Conservation (phyloP, 2,888 invertebrate species). For the Drosophila seclusa region DNA sequence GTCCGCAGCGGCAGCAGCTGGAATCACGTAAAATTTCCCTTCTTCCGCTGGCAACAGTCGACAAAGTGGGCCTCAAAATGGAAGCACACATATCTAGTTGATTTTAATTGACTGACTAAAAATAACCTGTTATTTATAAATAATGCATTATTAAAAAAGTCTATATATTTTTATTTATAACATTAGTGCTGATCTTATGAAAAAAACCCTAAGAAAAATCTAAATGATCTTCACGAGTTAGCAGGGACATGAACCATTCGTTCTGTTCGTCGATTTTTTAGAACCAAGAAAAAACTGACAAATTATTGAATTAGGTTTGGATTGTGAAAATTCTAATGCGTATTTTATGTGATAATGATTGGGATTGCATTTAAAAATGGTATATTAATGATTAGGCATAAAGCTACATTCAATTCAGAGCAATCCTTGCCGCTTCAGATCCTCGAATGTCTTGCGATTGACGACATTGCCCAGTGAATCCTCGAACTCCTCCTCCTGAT, state of each 20-base stretch:
- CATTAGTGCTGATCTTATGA: background rate
- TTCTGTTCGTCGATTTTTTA: background rate
- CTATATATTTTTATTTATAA: background rate
- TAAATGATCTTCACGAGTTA: background rate
- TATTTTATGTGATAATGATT: background rate
- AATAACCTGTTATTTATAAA: background rate
- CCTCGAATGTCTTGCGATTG: conserved; percentile 98
- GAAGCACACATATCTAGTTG: conserved; percentile 66
- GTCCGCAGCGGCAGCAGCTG: too few species aligned
- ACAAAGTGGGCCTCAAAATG: conserved; percentile 73
- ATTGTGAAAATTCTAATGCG: background rate
- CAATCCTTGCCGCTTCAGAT: conserved; percentile 98
- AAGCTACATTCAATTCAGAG: conserved; percentile 86
- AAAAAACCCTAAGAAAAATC: background rate
- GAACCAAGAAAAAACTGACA: background rate
- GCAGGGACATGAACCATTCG: background rate
- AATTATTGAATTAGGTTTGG: background rate
- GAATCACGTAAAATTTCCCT: conserved; percentile 50
- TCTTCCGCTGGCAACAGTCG: conserved; percentile 74
- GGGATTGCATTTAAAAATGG: background rate
- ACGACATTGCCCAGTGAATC: conserved; percentile 99
- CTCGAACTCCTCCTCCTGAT: conserved; percentile 99
- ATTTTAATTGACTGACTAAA: conserved; percentile 1
- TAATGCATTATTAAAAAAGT: background rate
- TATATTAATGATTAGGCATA: conserved; percentile 17